Percentiles rank a stretch among this genome's conserved stretches.
phyloP scores from a whole-genome alignment of 2,888 invertebrate species.

The Sabellastarte sp. region DNA sequence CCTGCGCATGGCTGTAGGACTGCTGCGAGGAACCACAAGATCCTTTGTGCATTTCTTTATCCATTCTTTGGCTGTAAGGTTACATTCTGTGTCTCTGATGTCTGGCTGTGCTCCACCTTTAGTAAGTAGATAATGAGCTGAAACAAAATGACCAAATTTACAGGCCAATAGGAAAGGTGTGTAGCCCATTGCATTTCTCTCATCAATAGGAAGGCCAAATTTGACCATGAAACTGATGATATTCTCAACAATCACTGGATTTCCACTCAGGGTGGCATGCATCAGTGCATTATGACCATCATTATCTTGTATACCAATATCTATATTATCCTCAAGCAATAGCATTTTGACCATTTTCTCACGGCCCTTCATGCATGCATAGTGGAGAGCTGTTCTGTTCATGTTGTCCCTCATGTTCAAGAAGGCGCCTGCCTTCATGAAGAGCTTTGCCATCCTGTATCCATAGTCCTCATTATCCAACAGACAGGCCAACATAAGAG shows the following conservation, averaged over 20 bases:
- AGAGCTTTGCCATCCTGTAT: conserved; percentile 46
- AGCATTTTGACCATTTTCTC: conserved; percentile 25
- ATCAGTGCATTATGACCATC: conserved; percentile 55
- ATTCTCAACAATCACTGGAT: conserved; percentile 43
- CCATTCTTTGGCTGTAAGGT: conserved; percentile 50
- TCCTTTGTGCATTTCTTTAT: conserved; percentile 29
- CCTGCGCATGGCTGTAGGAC: not conserved
- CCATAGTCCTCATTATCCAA: conserved; percentile 45
- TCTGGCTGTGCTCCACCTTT: conserved; percentile 44
- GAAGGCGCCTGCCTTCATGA: conserved; percentile 39
- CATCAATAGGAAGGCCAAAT: conserved; percentile 48
- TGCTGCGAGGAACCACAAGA: conserved; percentile 1
- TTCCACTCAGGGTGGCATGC: conserved; percentile 47
- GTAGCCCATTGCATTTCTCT: conserved; percentile 35
- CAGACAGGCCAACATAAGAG: conserved; percentile 53
- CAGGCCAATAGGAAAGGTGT: conserved; percentile 44
- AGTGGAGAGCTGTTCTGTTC: conserved; percentile 49
- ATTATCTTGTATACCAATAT: conserved; percentile 49
- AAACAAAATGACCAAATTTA: conserved; percentile 48
- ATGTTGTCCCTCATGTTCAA: conserved; percentile 44
- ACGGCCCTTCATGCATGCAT: conserved; percentile 50
- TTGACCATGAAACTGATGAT: conserved; percentile 39
- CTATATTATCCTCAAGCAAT: conserved; percentile 44
- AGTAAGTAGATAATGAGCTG: conserved; percentile 43
- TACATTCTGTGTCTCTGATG: conserved; percentile 48